These are phyloP conservation scores for Anhinga anhinga DNA, from an alignment of 2,113 vertebrate genomes.

Conservation along the genomic window DNA sequence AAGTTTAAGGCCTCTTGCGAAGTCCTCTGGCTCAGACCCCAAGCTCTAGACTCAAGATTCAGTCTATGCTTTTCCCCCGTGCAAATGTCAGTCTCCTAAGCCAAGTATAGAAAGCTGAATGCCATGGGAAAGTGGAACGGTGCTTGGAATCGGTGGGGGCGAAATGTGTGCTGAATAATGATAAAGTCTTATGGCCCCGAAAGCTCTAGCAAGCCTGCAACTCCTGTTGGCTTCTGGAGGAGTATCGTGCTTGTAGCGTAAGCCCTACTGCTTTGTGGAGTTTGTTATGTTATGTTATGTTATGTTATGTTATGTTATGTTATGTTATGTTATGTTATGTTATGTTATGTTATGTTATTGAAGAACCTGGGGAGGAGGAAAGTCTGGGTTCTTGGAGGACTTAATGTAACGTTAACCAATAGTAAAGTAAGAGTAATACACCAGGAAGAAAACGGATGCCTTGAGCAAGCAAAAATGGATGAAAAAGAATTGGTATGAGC, in stretches of 20 bases:
- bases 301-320: neutral
- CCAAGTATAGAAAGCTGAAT: neutral
- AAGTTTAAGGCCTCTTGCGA: neutral
- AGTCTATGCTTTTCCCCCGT: neutral
- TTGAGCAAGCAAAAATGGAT: neutral
- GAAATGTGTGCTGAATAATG: neutral
- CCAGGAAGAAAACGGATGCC: neutral
- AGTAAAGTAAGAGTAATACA: neutral
- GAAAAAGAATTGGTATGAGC: neutral
- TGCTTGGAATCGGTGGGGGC: rapidly evolving
- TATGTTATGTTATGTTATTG: no score
- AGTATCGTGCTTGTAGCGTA: rapidly evolving
- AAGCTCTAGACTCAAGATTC: neutral
- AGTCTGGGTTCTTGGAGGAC: neutral
- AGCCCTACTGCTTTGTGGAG: neutral
- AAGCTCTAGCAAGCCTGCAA: neutral
- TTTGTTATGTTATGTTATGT: neutral
- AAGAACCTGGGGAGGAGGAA: neutral
- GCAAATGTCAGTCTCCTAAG: neutral
- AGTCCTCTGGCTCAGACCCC: neutral
- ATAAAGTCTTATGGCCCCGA: neutral
- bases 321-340: no score
- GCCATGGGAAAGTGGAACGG: neutral
- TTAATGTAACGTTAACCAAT: neutral
- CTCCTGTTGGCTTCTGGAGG: neutral